Conservation (phyloP, 2,113 vertebrate species). For the Chloropsis cyanopogon region DNA sequence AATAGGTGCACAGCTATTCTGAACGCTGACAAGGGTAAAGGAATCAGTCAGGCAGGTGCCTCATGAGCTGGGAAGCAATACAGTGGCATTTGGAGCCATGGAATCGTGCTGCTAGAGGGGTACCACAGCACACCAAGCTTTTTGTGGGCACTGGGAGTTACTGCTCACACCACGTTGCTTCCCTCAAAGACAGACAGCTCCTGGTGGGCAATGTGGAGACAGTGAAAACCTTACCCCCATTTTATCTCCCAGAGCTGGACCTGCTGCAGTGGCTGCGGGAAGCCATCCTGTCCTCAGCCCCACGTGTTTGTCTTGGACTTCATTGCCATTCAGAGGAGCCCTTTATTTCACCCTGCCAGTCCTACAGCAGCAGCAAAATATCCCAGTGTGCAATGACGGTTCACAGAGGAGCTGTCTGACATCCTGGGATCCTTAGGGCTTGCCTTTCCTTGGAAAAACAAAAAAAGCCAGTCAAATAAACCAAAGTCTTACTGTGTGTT, state of each 20-base stretch:
- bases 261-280: background rate
- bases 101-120: background rate
- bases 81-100: background rate
- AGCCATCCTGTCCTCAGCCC: background rate
- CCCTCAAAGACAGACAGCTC: too few species aligned
- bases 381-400: background rate
- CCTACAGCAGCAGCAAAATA: background rate
- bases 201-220: background rate
- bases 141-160: background rate
- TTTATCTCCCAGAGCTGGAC: background rate
- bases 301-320: background rate
- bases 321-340: background rate
- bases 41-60: background rate
- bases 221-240: background rate
- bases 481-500: background rate
- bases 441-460: background rate
- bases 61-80: background rate
- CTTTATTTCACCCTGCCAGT: constrained; percentile 2
- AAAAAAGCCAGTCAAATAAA: background rate
- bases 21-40: constrained; percentile 28
- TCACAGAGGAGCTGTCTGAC: background rate
- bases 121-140: background rate
- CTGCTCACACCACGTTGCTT: background rate
- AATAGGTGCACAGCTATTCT: background rate
- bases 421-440: background rate